Conservation (phyloP, 2,888 invertebrate species). For the Lamellibrachia satsuma region DNA sequence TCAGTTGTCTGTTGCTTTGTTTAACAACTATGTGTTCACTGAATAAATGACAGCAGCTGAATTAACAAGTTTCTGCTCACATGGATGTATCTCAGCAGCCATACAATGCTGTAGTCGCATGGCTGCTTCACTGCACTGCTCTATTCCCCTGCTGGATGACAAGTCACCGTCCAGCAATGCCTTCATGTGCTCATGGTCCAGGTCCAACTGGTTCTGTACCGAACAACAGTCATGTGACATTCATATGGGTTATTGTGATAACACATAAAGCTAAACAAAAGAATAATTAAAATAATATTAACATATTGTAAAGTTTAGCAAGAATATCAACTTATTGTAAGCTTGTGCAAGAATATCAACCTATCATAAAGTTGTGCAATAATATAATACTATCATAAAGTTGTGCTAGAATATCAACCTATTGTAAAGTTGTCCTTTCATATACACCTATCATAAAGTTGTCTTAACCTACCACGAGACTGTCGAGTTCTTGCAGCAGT, state of each 20-base stretch:
- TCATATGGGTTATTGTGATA: background rate
- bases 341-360: too few relatives aligned
- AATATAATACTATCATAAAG: background rate
- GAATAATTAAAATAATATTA: too few relatives aligned
- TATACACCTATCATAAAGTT: background rate
- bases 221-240: conserved; percentile 14
- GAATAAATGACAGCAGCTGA: background rate
- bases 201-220: conserved; percentile 69
- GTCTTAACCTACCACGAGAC: conserved; percentile 75
- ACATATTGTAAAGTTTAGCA: too few relatives aligned
- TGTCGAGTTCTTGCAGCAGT: conserved; percentile 80
- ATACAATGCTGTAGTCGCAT: conserved; percentile 80
- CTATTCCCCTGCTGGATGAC: conserved; percentile 69
- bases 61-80: conserved; percentile 43
- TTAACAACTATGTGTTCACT: too few relatives aligned
- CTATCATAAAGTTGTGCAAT: too few relatives aligned
- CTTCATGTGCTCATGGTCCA: conserved; percentile 75
- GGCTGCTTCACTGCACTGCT: conserved; percentile 74
- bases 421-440: background rate
- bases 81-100: conserved; percentile 68
- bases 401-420: too few relatives aligned
- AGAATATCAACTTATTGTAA: too few relatives aligned
- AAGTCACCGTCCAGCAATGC: conserved; percentile 80
- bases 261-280: too few relatives aligned
- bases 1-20: too few relatives aligned